Percentiles rank a stretch among this genome's conserved stretches.
Conservation (phyloP, 2,797 vertebrate species). For the Melopsittacus undulatus region DNA sequence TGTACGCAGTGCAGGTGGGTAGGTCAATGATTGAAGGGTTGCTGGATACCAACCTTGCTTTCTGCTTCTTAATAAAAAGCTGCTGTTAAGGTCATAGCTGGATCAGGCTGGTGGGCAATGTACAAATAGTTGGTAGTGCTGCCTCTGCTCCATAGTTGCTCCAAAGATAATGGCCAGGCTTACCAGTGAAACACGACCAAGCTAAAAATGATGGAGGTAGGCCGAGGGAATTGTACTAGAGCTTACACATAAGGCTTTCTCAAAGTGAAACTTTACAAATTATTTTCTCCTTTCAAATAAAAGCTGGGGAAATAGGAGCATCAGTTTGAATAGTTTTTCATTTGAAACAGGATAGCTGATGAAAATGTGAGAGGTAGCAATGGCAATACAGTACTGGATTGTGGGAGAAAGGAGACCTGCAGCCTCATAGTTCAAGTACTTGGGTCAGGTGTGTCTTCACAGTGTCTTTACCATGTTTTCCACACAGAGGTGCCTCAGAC, state of each 20-base stretch:
- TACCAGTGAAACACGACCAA: background rate
- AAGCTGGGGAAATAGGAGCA: background rate
- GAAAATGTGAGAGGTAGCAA: background rate
- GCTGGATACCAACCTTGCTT: background rate
- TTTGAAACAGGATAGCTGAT: background rate
- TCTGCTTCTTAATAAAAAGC: background rate
- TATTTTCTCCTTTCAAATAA: background rate
- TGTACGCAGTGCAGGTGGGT: background rate
- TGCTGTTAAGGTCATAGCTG: background rate
- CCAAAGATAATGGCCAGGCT: background rate
- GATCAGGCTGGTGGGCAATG: background rate
- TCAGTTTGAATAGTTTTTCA: background rate
- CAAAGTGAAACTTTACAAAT: background rate
- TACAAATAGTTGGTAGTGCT: background rate
- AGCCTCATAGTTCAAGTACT: background rate
- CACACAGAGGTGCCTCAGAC: background rate
- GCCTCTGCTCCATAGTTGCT: background rate
- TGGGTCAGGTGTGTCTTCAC: background rate
- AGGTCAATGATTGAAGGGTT: background rate
- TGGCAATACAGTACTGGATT: background rate
- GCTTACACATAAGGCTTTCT: background rate
- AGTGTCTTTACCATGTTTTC: background rate
- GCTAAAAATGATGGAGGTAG: background rate
- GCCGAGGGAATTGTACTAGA: background rate
- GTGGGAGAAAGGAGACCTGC: background rate